Conservation (phyloP, 2,888 invertebrate species). For the Onthophagus sagittarius region DNA sequence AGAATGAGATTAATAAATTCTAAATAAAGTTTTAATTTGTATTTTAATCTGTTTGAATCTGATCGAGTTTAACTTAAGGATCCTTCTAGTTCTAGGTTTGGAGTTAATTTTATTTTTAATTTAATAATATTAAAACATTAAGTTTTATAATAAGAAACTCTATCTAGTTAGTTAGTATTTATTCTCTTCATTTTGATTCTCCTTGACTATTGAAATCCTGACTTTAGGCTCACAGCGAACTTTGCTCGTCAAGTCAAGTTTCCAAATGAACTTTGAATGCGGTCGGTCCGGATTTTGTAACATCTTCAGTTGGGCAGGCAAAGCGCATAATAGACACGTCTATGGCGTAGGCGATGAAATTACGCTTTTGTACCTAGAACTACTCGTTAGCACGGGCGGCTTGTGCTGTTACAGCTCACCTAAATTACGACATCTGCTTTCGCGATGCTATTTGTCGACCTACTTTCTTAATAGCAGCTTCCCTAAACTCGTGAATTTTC, state of each 20-base stretch:
- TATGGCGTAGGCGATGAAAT: not conserved
- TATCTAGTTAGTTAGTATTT: not conserved
- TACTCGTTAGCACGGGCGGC: conserved; percentile 1
- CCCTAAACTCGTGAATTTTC: conserved; percentile 10
- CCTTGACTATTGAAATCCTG: not conserved
- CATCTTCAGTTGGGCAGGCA: not conserved
- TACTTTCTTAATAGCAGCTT: conserved; percentile 4
- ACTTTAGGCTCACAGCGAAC: not conserved
- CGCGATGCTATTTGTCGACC: conserved; percentile 9
- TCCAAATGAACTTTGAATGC: not conserved
- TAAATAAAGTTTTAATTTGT: conserved; percentile 2
- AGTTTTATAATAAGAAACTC: not conserved
- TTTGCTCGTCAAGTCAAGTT: not conserved
- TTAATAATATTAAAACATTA: not conserved
- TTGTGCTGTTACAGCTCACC: not conserved
- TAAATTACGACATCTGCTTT: conserved; percentile 6
- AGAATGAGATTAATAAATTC: no score
- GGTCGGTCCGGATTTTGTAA: not conserved
- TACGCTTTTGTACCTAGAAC: not conserved
- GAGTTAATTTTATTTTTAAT: no score
- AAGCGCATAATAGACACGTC: not conserved
- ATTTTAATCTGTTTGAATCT: no score
- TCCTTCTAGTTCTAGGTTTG: no score
- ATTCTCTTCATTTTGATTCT: not conserved
- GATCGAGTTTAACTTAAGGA: no score